Evolutionary conservation across 2,888 invertebrate genomes (phyloP).

Genomic region (Geotrupes spiniger): DNA sequence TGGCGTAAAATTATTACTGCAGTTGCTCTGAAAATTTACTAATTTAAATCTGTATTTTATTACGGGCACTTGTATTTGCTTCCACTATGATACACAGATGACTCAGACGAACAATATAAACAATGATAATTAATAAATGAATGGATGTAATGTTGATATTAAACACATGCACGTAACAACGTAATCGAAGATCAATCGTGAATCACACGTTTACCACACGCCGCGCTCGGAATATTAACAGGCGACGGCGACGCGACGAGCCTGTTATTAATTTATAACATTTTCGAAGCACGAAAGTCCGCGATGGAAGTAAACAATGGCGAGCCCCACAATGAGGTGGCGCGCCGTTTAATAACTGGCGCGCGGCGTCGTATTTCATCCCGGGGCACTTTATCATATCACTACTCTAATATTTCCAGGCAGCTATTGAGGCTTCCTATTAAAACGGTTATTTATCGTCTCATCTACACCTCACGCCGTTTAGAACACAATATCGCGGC

Average conservation of each 20-base stretch:
- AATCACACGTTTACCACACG: too few relatives aligned
- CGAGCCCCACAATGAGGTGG: conserved; percentile 5
- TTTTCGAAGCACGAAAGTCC: too few relatives aligned
- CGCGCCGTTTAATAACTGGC: conserved; percentile 20
- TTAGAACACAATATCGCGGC: conserved; percentile 11
- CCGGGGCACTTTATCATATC: conserved; percentile 23
- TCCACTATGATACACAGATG: too few relatives aligned
- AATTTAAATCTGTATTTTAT: too few relatives aligned
- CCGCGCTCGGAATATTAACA: background rate
- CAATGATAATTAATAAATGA: too few relatives aligned
- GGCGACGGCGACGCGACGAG: background rate
- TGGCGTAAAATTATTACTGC: too few relatives aligned
- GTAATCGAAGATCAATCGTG: too few relatives aligned
- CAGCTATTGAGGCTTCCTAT: conserved; percentile 20
- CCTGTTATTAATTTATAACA: background rate
- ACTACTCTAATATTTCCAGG: conserved; percentile 14
- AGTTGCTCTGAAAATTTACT: too few relatives aligned
- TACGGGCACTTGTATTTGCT: too few relatives aligned
- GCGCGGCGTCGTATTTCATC: conserved; percentile 18
- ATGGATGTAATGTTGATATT: too few relatives aligned
- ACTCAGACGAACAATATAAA: too few relatives aligned
- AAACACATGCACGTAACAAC: too few relatives aligned
- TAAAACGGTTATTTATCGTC: conserved; percentile 23
- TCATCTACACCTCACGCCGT: conserved; percentile 21
- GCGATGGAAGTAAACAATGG: conserved; percentile 2